These are phyloP conservation scores for Thalassarche chlororhynchos DNA, from an alignment of 2,113 vertebrate species.

Conservation along the genomic window DNA sequence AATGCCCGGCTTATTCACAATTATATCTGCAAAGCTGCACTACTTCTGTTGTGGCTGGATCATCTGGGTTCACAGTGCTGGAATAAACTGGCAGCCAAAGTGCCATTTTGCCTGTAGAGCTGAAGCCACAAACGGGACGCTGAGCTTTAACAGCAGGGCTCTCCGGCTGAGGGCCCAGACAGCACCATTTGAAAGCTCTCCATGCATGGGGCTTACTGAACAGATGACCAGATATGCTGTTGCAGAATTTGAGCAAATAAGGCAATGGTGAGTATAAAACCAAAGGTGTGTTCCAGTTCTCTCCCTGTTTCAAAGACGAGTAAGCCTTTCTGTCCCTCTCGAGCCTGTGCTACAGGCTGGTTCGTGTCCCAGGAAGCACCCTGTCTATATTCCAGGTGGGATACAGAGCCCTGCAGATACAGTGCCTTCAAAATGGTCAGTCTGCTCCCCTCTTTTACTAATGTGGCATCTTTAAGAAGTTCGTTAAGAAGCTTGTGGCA, in stretches of 20 bases:
- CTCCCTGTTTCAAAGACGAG: not conserved
- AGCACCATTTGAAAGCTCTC: not conserved
- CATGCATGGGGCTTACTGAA: not conserved
- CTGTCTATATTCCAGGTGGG: not conserved
- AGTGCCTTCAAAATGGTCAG: not conserved
- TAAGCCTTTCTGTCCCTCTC: not conserved
- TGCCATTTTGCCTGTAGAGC: not conserved
- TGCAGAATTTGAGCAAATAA: not conserved
- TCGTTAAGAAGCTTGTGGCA: not conserved
- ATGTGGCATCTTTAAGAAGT: not conserved
- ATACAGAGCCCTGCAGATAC: not conserved
- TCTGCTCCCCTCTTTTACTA: not conserved
- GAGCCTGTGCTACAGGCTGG: not conserved
- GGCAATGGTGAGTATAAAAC: not conserved
- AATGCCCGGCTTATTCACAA: not conserved
- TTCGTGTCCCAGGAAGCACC: not conserved
- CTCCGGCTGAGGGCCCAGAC: not conserved
- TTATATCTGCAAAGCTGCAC: not conserved
- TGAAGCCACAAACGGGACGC: not conserved
- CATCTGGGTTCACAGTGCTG: not conserved
- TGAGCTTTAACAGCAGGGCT: not conserved
- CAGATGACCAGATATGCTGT: not conserved
- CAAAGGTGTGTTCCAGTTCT: not conserved
- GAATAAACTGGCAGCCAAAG: not conserved
- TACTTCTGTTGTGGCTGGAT: not conserved